phyloP scores from a whole-genome alignment of 1,140 invertebrate genomes.

The Cotesia vestalis region DNA sequence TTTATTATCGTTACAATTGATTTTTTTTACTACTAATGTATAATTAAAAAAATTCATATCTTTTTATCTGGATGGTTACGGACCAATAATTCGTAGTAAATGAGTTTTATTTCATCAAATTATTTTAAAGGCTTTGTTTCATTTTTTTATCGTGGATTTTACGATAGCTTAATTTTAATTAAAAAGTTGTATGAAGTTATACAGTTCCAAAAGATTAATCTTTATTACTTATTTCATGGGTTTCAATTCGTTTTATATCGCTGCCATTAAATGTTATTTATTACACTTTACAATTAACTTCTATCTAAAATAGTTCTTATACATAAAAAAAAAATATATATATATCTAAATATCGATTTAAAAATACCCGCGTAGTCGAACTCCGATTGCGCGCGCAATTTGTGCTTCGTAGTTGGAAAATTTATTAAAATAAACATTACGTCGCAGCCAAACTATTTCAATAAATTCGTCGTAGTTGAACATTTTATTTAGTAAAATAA shows the following conservation, averaged over 20 bases:
- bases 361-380: too few species aligned
- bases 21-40: too few species aligned
- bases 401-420: too few species aligned
- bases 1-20: too few species aligned
- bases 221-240: constrained; percentile 30
- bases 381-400: too few species aligned
- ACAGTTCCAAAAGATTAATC: constrained; percentile 15
- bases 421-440: too few species aligned
- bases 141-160: not conserved
- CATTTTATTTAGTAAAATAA: too few species aligned
- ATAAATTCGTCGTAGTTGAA: too few species aligned
- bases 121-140: not conserved
- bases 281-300: not conserved
- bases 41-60: too few species aligned
- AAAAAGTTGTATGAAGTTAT: constrained; percentile 17
- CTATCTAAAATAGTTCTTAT: not conserved
- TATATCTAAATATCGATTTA: not conserved
- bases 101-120: not conserved
- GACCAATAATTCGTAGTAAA: not conserved
- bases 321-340: not conserved
- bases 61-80: not conserved
- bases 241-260: not conserved
- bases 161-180: not conserved
- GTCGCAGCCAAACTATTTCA: too few species aligned
- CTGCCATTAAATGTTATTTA: not conserved